These are phyloP conservation scores for Caenorhabditis doughertyi DNA, from an alignment of 2,888 invertebrate species.

Conservation along the genomic window DNA sequence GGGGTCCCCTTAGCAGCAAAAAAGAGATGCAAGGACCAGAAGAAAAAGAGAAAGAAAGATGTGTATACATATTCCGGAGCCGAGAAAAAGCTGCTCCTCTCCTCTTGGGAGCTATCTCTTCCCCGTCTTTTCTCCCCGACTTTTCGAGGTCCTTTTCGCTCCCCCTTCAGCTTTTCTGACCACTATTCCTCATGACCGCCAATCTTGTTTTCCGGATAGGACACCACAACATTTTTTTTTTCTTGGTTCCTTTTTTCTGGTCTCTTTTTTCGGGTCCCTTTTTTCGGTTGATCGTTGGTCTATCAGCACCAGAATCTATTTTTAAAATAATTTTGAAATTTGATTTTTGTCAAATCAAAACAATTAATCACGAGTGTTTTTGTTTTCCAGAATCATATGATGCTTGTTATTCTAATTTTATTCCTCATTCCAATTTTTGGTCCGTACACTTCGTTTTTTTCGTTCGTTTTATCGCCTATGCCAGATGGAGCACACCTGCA, in stretches of 20 bases:
- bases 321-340: no score
- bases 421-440: no score
- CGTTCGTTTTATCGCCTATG: no score
- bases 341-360: no score
- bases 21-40: background rate
- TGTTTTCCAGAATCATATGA: no score
- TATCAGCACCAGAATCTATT: no score
- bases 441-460: no score
- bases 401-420: no score
- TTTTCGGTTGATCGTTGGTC: no score
- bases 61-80: slow-evolving; percentile 39
- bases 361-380: no score
- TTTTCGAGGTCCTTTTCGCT: slow-evolving; percentile 15
- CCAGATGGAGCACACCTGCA: no score
- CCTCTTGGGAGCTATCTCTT: slow-evolving; percentile 43
- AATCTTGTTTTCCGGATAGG: slow-evolving; percentile 9
- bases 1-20: slow-evolving; percentile 3
- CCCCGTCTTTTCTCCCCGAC: slow-evolving; percentile 2
- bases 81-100: slow-evolving; percentile 17
- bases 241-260: background rate
- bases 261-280: no score
- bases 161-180: slow-evolving; percentile 21
- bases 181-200: slow-evolving; percentile 26
- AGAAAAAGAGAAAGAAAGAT: slow-evolving; percentile 15
- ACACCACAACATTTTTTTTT: background rate